Base-by-base conservation (phyloP, 2,888 invertebrate species). In the Euclidia mi region DNA sequence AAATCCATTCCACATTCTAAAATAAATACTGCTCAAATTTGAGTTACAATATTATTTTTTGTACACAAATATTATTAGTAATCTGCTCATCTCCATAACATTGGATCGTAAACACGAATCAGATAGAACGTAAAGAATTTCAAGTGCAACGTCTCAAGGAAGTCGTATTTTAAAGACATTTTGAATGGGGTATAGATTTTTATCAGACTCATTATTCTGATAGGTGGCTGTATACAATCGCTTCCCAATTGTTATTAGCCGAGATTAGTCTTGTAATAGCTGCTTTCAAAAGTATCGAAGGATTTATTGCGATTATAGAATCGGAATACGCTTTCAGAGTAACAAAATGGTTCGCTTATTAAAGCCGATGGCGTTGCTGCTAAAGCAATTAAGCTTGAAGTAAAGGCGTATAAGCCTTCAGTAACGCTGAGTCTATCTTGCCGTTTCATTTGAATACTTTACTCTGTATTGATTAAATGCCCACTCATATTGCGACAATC, bases 241-340 rank as follows among this genome's bases (percentile, higher is more conserved):
- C 47, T 64, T 69, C 51, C 48, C 56, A 68, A 67, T 71, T 65
- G 73, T 75, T 76, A 80, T 63, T 68, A 76, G 67, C 47, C 58
- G 47, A 72, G 76, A 79, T 78, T 78, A 77, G 66, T 56, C 57
- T 47, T 49, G 69, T 60, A 78, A 74, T 81, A 79, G 76, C 74
- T 82, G 78, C 59, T 63, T 58, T 29, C 52, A 38, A 47, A 57
- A 69, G 60, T 65, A 68, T 66, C 51, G 64, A 58, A 60, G 31
- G 67, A 79, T 70, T 77, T 71, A 76, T 79, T 78, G 65, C 66
- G 68, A 74, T 78, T 78, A 74, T 71, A 70, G 63, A 71, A 69
- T 61, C 63, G 48, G 48, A 65, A 55, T 53, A 52, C 53, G 42
- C 48, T 50, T 35, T 9, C 15, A 11, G 17, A 51, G 38, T 41